Base-by-base conservation (phyloP, 2,888 invertebrate genomes). In the Hypselothyrea guttata region DNA sequence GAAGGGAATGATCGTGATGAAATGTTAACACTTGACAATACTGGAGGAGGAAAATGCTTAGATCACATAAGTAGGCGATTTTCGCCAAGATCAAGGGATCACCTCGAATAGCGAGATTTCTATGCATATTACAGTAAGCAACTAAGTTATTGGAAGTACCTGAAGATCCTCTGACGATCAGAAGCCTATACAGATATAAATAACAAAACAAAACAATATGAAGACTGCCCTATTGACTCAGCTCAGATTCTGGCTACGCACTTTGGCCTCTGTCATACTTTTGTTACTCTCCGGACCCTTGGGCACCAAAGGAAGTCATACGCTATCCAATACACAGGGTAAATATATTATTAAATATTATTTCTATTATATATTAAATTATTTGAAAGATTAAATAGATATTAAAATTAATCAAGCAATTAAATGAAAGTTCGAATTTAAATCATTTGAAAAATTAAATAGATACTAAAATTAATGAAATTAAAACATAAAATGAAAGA, bases 321-420 rank as follows among this genome's bases (percentile, higher is more conserved):
- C 68, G 55, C 63, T 74, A 30, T 41, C 71, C 62, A 71, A 70
- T 64, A 67, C 82, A 54, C 86, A 86, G 82, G 88, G 88, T 88
- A 79, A 73, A 60, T 35, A 9, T 16, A 16, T n/a, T 1, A 8
- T 35, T 35, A 22, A 4, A 22, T 15, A 28, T 1, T 28, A 9
- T n/a, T n/a, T n/a, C n/a, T n/a, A n/a, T n/a, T n/a, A n/a, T n/a
- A n/a, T n/a, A n/a, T n/a, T n/a, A n/a, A n/a, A n/a, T n/a, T n/a
- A n/a, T n/a, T n/a, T n/a, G n/a, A n/a, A n/a, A n/a, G n/a, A n/a
- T n/a, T n/a, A n/a, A n/a, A n/a, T n/a, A n/a, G n/a, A n/a, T n/a
- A n/a, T n/a, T n/a, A n/a, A n/a, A n/a, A n/a, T n/a, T n/a, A n/a
- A n/a, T n/a, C n/a, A n/a, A n/a, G n/a, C n/a, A n/a, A n/a, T n/a